Evolutionary conservation across 2,888 invertebrate genomes (phyloP).

Genomic region (Drosophila acutilabella): DNA sequence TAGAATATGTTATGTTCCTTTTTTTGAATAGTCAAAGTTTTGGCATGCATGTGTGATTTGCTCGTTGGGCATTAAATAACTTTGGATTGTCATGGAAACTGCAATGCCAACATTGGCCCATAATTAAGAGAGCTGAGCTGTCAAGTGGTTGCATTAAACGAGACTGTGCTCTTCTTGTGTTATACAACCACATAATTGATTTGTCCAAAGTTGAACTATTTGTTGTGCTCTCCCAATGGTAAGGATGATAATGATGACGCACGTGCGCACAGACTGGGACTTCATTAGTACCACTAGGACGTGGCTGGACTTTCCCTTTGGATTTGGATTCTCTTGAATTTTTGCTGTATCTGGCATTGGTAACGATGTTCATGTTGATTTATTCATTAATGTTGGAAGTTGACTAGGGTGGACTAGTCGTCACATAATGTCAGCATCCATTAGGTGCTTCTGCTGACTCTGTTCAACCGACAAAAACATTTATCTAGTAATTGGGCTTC

Average conservation of each 20-base stretch:
- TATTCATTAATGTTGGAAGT: constrained; percentile 66
- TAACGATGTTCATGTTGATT: constrained; percentile 65
- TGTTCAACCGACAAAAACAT: not conserved
- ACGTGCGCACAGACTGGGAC: constrained; percentile 57
- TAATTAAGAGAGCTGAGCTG: constrained; percentile 55
- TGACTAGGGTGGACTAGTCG: constrained; percentile 25
- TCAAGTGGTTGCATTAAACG: constrained; percentile 35
- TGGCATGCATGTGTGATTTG: constrained; percentile 49
- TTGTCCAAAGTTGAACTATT: constrained; percentile 46
- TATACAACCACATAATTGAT: constrained; percentile 63
- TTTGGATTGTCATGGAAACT: constrained; percentile 72
- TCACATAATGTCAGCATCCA: constrained; percentile 29
- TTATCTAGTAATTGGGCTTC: constrained; percentile 28
- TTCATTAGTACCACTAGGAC: constrained; percentile 61
- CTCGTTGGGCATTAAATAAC: constrained; percentile 67
- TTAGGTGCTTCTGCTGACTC: constrained; percentile 18
- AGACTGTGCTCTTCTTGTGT: constrained; percentile 28
- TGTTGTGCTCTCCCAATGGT: constrained; percentile 13
- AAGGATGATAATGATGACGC: constrained; percentile 46
- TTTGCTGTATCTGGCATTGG: constrained; percentile 38
- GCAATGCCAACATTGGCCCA: constrained; percentile 33
- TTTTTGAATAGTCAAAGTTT: constrained; percentile 52
- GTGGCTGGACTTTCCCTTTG: constrained; percentile 26
- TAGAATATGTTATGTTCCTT: too few species aligned
- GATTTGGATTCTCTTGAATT: constrained; percentile 21